Percentiles rank a stretch among this genome's conserved stretches.
Evolutionary conservation across 2,113 vertebrate species (phyloP).

Genomic region (Excalfactoria chinensis): DNA sequence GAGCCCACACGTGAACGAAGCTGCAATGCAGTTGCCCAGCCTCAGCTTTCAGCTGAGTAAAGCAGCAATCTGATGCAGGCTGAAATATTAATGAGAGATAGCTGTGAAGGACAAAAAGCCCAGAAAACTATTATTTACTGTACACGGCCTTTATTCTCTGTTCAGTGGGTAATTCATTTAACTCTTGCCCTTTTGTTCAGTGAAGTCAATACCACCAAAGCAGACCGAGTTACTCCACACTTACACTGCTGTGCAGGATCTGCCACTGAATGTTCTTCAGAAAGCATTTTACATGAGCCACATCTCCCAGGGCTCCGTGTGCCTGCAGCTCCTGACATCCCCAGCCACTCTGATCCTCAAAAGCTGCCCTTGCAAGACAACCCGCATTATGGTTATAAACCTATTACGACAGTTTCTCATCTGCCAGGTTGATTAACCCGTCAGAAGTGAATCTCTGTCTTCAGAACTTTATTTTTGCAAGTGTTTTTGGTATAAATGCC

Average conservation of each 20-base stretch:
- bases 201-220: not conserved
- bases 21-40: not conserved
- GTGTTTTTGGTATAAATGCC: constrained; percentile 3
- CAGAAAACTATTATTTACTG: constrained; percentile 34
- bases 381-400: not conserved
- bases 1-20: accelerated
- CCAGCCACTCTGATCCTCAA: not conserved
- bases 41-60: not conserved
- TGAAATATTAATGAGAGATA: constrained; percentile 41
- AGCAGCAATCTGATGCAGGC: not conserved
- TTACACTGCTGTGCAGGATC: not conserved
- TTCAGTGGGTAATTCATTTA: constrained; percentile 4
- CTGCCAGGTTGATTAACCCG: not conserved
- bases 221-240: not conserved
- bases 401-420: not conserved
- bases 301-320: not conserved
- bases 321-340: not conserved
- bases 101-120: constrained; percentile 15
- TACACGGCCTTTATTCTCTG: not conserved
- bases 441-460: not conserved
- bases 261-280: not conserved
- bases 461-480: constrained; percentile 57
- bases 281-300: not conserved
- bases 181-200: not conserved
- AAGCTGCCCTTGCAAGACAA: not conserved